A percentile compares a stretch with the other conserved stretches of the same genome.
Evolutionary conservation across 2,888 invertebrate genomes (phyloP).

Genomic region (Ferrisia virgata): DNA sequence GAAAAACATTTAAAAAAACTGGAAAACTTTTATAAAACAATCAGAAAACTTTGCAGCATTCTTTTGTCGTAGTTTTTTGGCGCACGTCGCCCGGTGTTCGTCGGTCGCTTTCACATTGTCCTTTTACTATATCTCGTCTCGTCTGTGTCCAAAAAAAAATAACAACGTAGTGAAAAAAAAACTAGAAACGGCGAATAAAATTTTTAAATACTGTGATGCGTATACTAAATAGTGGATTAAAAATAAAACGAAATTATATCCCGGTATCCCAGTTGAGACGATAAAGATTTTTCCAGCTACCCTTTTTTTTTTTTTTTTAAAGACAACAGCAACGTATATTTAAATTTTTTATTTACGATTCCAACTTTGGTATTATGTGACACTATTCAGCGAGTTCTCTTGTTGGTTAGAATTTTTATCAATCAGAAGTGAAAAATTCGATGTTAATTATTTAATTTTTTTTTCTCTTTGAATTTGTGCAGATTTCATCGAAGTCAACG

Average conservation of each 20-base stretch:
- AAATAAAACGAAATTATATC: not conserved
- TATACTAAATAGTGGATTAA: constrained; percentile 1
- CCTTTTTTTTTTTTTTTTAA: no score
- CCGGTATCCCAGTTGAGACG: not conserved
- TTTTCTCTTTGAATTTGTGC: not conserved
- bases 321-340: no score
- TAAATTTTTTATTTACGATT: no score
- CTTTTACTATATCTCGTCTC: no score
- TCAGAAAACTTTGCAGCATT: not conserved
- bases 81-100: not conserved
- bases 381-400: no score
- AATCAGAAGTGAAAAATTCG: not conserved
- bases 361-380: no score
- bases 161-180: not conserved
- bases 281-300: not conserved
- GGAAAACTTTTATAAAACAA: constrained; percentile 19
- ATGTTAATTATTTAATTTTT: not conserved
- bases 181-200: no score
- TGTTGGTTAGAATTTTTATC: no score
- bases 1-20: not conserved
- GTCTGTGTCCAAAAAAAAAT: not conserved
- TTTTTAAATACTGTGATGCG: constrained; percentile 8
- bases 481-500: constrained; percentile 35
- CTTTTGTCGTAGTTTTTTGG: not conserved
- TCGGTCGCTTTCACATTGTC: no score